Evolutionary conservation across 2,797 vertebrate genomes (phyloP).

Genomic region (Hydrophis major): DNA sequence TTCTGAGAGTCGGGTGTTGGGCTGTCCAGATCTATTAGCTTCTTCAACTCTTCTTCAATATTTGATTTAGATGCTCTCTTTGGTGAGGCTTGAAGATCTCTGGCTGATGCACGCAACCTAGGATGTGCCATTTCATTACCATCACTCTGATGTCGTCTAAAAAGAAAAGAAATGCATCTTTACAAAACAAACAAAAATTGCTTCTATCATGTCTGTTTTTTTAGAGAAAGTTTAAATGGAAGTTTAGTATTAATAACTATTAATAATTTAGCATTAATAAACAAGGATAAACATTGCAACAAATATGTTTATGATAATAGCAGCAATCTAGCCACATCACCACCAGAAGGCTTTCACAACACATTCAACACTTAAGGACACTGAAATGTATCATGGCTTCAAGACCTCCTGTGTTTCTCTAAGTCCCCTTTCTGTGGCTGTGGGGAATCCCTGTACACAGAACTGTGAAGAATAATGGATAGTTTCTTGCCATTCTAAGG

Average conservation of each 20-base stretch:
- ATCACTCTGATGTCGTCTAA: slow-evolving; percentile 91
- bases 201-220: slow-evolving; percentile 15
- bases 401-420: not conserved
- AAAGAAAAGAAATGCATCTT: slow-evolving; percentile 58
- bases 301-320: not conserved
- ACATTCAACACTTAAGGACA: not conserved
- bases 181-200: slow-evolving; percentile 42
- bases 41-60: slow-evolving; percentile 93
- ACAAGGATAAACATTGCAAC: slow-evolving; percentile 43
- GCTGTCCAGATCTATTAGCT: slow-evolving; percentile 92
- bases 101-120: slow-evolving; percentile 86
- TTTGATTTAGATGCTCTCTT: slow-evolving; percentile 87
- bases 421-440: not conserved
- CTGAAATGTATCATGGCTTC: not conserved
- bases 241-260: not conserved
- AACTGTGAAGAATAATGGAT: not conserved
- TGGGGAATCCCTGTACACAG: not conserved
- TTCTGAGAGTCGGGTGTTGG: slow-evolving; percentile 83
- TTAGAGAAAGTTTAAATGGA: slow-evolving; percentile 1
- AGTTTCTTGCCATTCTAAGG: not conserved
- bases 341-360: not conserved
- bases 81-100: slow-evolving; percentile 87
- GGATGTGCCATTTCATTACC: slow-evolving; percentile 85
- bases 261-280: not conserved
- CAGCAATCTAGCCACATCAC: too few species aligned